Base-by-base conservation (phyloP, 2,888 invertebrate genomes). In the Sinentomon sp. region DNA sequence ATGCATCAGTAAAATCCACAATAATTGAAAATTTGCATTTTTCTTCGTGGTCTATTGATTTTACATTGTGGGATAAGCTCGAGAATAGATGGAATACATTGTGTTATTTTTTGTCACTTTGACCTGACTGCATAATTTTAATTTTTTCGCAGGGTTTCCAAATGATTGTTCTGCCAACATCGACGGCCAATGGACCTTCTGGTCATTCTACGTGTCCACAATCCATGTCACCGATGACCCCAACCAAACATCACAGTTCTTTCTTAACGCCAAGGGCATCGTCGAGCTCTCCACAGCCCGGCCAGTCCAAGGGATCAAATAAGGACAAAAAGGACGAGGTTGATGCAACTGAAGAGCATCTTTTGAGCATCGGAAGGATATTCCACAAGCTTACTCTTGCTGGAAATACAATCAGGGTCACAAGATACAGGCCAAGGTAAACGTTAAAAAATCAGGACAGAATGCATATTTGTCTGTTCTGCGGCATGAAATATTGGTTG, bases 281-380 rank as follows among this genome's bases (percentile, higher is more conserved):
- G n/a, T 17, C 25, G 27, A 19, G 14, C 22, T 7, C 9, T 10
- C 27, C 13, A 7, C 6, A 4, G 9, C 12, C 5, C 23, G 10
- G 18, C 33, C n/a, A 17, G 19, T n/a, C n/a, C 10, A 16, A 19
- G 30, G 30, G n/a, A 5, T n/a, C 7, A 7, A 26, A 10, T 5
- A 28, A 24, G 1, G 34, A 31, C 18, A 20, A 36, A n/a, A 32
- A 18, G 17, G 30, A 20, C 9, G 60, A 61, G 32, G 49, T 53
- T 3, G 61, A 62, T 38, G 53, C 54, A 3, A 63, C 64, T 10
- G 75, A 77, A 48, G 71, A 76, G 43, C 82, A 74, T 54, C 60
- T 76, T 35, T 59, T 92, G 27, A 89, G 89, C 37, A 89, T 92
- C 44, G 92, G 92, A 3, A 61, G 89, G 40, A 75, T 92, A 48